These are phyloP conservation scores for Galendromus occidentalis DNA, from an alignment of 1,140 invertebrate genomes.

Conservation along the genomic window DNA sequence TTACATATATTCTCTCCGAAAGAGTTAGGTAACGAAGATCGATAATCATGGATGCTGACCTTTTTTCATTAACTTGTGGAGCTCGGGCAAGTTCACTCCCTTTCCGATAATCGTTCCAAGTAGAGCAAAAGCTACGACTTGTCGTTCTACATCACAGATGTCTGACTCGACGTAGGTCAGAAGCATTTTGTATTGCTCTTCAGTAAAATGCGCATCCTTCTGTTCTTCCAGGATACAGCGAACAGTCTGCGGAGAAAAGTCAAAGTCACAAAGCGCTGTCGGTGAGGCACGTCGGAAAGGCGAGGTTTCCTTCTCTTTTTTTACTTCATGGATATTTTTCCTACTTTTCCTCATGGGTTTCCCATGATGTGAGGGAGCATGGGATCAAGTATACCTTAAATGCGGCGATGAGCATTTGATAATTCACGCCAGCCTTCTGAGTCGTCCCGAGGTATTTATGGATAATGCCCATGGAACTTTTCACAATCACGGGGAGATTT, in stretches of 20 bases:
- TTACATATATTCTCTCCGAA: neutral
- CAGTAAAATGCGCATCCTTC: conserved; percentile 42
- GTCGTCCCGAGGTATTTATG: conserved; percentile 71
- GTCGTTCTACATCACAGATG: conserved; percentile 56
- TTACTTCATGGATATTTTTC: too few relatives aligned
- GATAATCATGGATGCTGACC: conserved; percentile 16
- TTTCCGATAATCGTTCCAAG: conserved; percentile 48
- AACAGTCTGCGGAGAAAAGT: conserved; percentile 37
- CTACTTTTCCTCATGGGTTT: too few relatives aligned
- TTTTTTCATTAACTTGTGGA: conserved; percentile 58
- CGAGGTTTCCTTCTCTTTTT: too few relatives aligned
- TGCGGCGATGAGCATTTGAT: conserved; percentile 59
- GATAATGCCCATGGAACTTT: conserved; percentile 55
- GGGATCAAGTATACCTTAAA: conserved; percentile 83
- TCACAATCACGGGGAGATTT: conserved; percentile 42
- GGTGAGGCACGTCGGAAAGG: too few relatives aligned
- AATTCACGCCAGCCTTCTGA: conserved; percentile 63
- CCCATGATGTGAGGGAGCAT: too few relatives aligned
- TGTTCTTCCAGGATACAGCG: conserved; percentile 55
- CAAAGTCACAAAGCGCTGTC: conserved; percentile 13
- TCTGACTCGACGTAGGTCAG: conserved; percentile 74
- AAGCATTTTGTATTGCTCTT: conserved; percentile 57
- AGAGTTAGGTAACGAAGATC: neutral
- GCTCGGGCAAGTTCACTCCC: conserved; percentile 50
- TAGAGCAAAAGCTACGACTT: conserved; percentile 65